A percentile compares a stretch with the other conserved stretches of the same genome.
These are phyloP conservation scores for Drosophila paulistorum DNA, from an alignment of 1,140 invertebrate species.

Conservation along the genomic window DNA sequence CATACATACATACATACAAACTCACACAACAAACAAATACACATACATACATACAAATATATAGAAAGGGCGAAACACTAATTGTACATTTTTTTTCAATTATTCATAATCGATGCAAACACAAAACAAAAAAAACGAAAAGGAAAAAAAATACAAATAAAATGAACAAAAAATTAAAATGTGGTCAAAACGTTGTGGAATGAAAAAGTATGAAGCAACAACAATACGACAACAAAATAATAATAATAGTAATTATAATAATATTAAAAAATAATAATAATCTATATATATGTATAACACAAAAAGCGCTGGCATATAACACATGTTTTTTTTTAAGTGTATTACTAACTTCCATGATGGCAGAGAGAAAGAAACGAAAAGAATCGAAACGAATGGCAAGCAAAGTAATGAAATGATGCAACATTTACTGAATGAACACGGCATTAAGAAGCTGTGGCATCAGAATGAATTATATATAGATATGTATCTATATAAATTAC, in stretches of 20 bases:
- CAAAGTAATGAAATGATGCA: constrained; percentile 19
- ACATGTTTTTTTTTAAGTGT: constrained; percentile 14
- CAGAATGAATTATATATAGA: constrained; percentile 35
- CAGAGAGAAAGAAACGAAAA: constrained; percentile 26
- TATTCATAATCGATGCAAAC: constrained; percentile 44
- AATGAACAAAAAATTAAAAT: background rate
- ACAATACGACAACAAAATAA: background rate
- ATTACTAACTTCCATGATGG: constrained; percentile 1
- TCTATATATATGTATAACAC: background rate
- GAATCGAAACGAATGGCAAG: constrained; percentile 22
- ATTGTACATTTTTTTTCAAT: constrained; percentile 62
- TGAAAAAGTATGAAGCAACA: background rate
- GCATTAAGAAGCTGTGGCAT: constrained; percentile 45
- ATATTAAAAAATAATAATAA: constrained; percentile 4
- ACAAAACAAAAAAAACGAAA: background rate
- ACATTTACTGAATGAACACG: constrained; percentile 30
- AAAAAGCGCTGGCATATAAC: constrained; percentile 9
- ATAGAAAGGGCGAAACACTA: constrained; percentile 28
- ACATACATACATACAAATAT: background rate
- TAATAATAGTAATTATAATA: constrained; percentile 6
- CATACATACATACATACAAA: background rate
- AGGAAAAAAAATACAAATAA: background rate
- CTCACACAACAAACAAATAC: constrained; percentile 21
- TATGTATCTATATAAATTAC: constrained; percentile 58
- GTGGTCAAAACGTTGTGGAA: background rate